These are phyloP conservation scores for Epistrophella euchroma DNA, from an alignment of 2,888 invertebrate genomes.

Conservation along the genomic window DNA sequence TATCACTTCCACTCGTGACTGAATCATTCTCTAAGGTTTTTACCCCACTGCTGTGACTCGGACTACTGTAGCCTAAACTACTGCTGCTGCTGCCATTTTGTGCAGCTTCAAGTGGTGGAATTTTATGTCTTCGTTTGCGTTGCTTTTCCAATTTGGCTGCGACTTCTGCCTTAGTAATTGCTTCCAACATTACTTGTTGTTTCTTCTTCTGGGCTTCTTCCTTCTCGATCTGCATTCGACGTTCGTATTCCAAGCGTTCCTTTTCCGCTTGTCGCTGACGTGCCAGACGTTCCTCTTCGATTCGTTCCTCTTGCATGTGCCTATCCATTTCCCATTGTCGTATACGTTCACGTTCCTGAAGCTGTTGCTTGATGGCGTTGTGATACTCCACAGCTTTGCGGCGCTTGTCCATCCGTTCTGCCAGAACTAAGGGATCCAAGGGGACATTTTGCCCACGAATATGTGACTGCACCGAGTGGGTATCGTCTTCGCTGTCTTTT, in stretches of 20 bases:
- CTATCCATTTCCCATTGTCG: conserved; percentile 91
- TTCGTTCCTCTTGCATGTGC: conserved; percentile 90
- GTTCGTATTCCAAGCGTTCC: conserved; percentile 89
- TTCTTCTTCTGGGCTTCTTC: conserved; percentile 89
- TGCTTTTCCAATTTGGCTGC: conserved; percentile 89
- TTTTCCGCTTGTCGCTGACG: conserved; percentile 90
- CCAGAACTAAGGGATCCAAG: conserved; percentile 90
- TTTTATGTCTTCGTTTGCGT: conserved; percentile 82
- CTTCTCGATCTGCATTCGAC: conserved; percentile 87
- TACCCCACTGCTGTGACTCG: conserved; percentile 37
- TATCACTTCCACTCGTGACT: conserved; percentile 48
- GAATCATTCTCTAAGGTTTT: conserved; percentile 54
- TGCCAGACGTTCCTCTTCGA: conserved; percentile 91
- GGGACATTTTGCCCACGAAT: conserved; percentile 94
- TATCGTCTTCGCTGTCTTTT: conserved; percentile 84
- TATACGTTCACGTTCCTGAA: conserved; percentile 91
- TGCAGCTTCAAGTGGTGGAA: conserved; percentile 75
- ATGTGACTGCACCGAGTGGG: conserved; percentile 84
- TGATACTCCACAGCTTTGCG: conserved; percentile 94
- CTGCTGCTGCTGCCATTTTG: conserved; percentile 53
- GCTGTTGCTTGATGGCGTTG: conserved; percentile 92
- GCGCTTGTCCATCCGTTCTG: conserved; percentile 92
- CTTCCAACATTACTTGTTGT: conserved; percentile 90
- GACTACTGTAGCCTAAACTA: conserved; percentile 47
- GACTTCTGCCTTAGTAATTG: conserved; percentile 91